A percentile compares a stretch with the other conserved stretches of the same genome.
These are phyloP conservation scores for Emesis russula DNA, from an alignment of 2,888 invertebrate species.

Conservation along the genomic window DNA sequence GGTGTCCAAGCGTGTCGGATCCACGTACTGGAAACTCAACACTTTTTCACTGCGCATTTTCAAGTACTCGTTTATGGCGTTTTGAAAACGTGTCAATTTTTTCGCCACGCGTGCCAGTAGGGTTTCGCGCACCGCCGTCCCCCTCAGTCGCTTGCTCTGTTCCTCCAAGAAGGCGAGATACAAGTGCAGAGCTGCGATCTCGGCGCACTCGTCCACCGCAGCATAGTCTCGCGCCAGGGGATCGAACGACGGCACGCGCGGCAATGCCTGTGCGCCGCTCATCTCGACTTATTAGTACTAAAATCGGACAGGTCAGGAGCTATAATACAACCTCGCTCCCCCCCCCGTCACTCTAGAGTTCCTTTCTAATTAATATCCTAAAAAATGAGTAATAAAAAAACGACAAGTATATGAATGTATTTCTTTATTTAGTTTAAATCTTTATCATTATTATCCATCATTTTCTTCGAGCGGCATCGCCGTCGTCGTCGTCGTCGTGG, in stretches of 20 bases:
- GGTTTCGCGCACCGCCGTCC: conserved; percentile 23
- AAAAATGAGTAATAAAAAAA: not conserved
- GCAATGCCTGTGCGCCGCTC: not conserved
- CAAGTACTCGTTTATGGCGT: conserved; percentile 10
- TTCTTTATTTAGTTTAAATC: conserved; percentile 12
- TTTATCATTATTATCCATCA: no score
- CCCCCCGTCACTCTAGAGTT: not conserved
- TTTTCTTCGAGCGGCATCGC: no score
- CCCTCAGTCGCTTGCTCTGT: conserved; percentile 17
- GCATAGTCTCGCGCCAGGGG: conserved; percentile 27
- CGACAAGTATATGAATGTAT: conserved; percentile 10
- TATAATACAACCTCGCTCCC: not conserved
- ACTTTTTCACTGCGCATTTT: conserved; percentile 10
- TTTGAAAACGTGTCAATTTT: conserved; percentile 26
- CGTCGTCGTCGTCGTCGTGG: not conserved
- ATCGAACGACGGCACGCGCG: conserved; percentile 27
- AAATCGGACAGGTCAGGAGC: not conserved
- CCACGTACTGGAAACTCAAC: not conserved
- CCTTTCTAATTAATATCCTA: not conserved
- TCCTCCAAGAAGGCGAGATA: conserved; percentile 26
- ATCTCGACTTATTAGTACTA: not conserved
- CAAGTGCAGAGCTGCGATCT: conserved; percentile 33
- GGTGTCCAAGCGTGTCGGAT: conserved; percentile 6
- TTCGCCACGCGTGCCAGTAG: conserved; percentile 18
- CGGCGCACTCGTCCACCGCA: conserved; percentile 13